These are phyloP conservation scores for Tryphoninae sp. DNA, from an alignment of 2,888 invertebrate species.

Conservation along the genomic window DNA sequence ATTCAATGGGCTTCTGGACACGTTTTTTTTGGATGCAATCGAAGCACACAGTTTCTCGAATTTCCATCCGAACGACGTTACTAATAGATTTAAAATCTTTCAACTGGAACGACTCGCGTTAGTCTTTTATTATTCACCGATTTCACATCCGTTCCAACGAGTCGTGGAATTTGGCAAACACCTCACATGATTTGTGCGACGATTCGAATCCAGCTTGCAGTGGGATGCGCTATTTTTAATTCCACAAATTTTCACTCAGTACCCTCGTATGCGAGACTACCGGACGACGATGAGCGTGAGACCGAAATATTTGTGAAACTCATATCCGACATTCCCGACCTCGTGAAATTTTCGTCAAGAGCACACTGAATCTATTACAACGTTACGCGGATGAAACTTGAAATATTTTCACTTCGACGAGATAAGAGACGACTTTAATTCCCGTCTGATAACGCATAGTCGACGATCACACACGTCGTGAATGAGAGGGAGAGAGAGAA, in stretches of 20 bases:
- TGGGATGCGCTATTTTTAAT: slow-evolving; percentile 18
- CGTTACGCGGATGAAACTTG: background rate
- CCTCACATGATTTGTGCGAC: slow-evolving; percentile 25
- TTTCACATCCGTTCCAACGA: background rate
- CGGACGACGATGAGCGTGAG: background rate
- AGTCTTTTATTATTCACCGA: background rate
- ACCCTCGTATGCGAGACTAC: background rate
- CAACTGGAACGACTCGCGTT: background rate
- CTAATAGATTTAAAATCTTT: background rate
- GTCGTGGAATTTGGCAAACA: slow-evolving; percentile 24
- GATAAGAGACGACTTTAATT: slow-evolving; percentile 46
- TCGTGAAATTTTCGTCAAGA: background rate
- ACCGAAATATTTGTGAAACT: background rate
- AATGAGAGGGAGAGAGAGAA: slow-evolving; percentile 31
- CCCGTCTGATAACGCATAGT: slow-evolving; percentile 47
- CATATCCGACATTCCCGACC: background rate
- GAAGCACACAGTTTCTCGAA: slow-evolving; percentile 3
- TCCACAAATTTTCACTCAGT: background rate
- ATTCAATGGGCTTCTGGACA: background rate
- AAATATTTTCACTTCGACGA: background rate
- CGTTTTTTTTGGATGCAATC: background rate
- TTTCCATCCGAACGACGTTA: slow-evolving; percentile 17
- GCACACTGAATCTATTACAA: background rate
- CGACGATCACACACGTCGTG: slow-evolving; percentile 31
- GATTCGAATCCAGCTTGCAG: slow-evolving; percentile 20